Evolutionary conservation across 2,113 vertebrate species (phyloP), one percentile per base, ranked within the genome.

Genomic region (Callaeas wilsoni): DNA sequence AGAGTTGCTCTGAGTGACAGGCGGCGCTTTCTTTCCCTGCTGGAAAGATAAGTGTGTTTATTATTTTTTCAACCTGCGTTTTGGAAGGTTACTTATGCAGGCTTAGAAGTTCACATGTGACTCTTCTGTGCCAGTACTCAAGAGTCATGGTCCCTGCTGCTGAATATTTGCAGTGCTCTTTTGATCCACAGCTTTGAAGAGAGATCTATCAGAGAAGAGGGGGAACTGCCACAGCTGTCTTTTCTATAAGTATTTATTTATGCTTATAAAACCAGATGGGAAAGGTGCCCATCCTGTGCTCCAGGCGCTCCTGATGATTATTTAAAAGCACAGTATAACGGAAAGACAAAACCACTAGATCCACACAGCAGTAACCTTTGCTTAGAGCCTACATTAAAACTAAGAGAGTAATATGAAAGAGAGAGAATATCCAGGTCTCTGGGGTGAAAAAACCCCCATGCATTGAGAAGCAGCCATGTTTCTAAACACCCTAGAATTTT

Each of bases 121-220:
- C 37, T 88, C 69, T 67, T 74, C 71, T 47, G 39, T 80, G 75
- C 59, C 56, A 84, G 67, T 52, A 57, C 79, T 90, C 53, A 70
- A 70, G 93, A 93, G 71, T 63, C 85, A 57, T 17, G 37, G 83
- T 92, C 64, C 67, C 85, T 84, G 76, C 88, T 88, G 83, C 52
- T 77, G 75, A 93, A 68, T 94, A 89, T 89, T 78, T 93, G 73
- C 68, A 46, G 41, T 20, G n/a, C 12, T 88, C 79, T 94, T 96
- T 95, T 93, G 83, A 92, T 94, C 64, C 71, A 85, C 49, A 86
- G 71, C 92, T 95, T 96, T 95, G 88, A 93, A 96, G 41, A 86
- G 32, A 93, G 47, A 92, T 93, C 68, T 88, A 17, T 94, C 85
- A 90, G 73, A 87, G 56, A 89, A 89, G 85, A 94, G 30, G 23